Base-by-base conservation (phyloP, 2,113 vertebrate genomes). In the Zosterops japonicus region DNA sequence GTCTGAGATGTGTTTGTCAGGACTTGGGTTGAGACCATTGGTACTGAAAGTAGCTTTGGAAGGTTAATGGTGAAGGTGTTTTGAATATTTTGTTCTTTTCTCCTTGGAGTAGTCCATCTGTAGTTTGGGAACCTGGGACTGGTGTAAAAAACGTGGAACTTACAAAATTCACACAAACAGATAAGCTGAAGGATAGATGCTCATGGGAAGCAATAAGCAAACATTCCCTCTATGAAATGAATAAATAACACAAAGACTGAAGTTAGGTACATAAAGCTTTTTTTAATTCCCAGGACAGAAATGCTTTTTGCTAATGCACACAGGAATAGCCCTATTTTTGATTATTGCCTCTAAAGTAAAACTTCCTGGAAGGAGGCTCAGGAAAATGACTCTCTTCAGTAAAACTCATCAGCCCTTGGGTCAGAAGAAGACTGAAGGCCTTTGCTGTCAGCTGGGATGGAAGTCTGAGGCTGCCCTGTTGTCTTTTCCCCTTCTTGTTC, bases 321-420 rank as follows among this genome's bases (percentile, higher is more conserved):
- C 13, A 33, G 83, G 33, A 78, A 15, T 47, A 78, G 29, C 29
- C 8, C 3, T 31, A 22, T 42, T 36, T 47, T 87, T 80, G 28
- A 28, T 4, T 47, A 35, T 78, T 0, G 0, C 44, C 28, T 60
- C 8, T 57, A 25, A 9, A 39, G 29, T 49, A 29, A 52, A 81
- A 55, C 8, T 76, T 68, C 17, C 52, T 50, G 46, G 44, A 65
- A 79, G 49, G 29, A 56, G 49, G 21, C 65, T 61, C 0, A 2
- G 77, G 61, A 36, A 60, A 53, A 46, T 65, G 1, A 8, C 12
- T 57, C 2, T 44, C 27, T 89, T 87, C n/a, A 42, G n/a, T n/a
- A 33, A 52, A 79, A 10, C 33, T 84, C 33, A 27, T 59, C 50
- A 63, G 56, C 56, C 49, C n/a, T 46, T 47, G 69, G 44, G 11